phyloP scores from a whole-genome alignment of 1,140 invertebrate genomes.

The Lutraria rhynchaena region DNA sequence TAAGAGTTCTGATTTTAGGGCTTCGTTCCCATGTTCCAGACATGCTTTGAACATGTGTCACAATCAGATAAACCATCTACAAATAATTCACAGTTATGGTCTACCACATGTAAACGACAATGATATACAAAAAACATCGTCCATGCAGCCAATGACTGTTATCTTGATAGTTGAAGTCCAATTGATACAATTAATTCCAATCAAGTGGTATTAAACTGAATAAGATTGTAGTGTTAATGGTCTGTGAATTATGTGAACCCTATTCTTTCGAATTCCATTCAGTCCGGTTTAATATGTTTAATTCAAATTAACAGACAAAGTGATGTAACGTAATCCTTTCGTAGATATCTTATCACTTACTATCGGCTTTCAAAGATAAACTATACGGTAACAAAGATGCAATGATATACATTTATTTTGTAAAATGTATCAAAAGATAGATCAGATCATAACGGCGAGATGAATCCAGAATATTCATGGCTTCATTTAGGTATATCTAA shows the following conservation, averaged over 20 bases:
- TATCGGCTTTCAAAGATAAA: too few species aligned
- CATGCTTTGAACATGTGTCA: conserved; percentile 39
- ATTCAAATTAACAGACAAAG: not conserved
- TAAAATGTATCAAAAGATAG: too few species aligned
- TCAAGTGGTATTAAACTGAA: conserved; percentile 37
- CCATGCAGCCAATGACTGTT: not conserved
- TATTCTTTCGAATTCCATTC: conserved; percentile 17
- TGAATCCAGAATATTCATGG: too few species aligned
- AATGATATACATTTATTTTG: too few species aligned
- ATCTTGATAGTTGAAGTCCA: not conserved
- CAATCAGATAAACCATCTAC: not conserved
- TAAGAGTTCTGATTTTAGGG: too few species aligned
- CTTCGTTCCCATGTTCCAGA: conserved; percentile 6
- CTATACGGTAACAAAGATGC: too few species aligned
- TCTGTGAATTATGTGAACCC: conserved; percentile 24
- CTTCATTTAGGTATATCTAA: too few species aligned
- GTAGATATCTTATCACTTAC: too few species aligned
- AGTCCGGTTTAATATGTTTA: conserved; percentile 24
- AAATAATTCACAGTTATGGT: conserved; percentile 14
- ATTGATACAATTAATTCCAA: conserved; percentile 15
- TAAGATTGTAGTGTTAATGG: conserved; percentile 38
- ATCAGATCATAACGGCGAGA: too few species aligned
- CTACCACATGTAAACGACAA: conserved; percentile 1
- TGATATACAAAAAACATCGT: not conserved
- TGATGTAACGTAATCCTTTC: conserved; percentile 14